phyloP scores from a whole-genome alignment of 1,140 invertebrate species.

The Aporrectodea caliginosa region DNA sequence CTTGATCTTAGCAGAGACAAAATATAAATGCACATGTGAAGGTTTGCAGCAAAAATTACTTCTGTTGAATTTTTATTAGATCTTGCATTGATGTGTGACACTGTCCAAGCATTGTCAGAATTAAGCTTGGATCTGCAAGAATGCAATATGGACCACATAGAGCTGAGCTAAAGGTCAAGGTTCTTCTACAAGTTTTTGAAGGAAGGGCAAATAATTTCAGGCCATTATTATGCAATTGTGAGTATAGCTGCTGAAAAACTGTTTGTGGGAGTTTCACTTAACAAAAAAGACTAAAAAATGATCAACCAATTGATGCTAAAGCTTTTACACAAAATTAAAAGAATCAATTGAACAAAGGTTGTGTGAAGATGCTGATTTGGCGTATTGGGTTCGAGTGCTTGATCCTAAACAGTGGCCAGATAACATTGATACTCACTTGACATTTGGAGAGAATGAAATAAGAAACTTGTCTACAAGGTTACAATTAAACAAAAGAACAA shows the following conservation, averaged over 20 bases:
- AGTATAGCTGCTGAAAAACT: neutral
- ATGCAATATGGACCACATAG: neutral
- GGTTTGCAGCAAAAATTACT: neutral
- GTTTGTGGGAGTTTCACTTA: neutral
- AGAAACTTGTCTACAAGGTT: neutral
- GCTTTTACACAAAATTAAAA: neutral
- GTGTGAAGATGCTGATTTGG: neutral
- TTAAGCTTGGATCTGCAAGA: neutral
- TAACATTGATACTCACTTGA: neutral
- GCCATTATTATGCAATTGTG: neutral
- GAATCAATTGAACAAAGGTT: slow-evolving; percentile 3
- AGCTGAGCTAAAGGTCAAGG: neutral
- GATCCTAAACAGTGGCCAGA: neutral
- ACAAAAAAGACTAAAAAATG: neutral
- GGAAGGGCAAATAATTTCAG: neutral
- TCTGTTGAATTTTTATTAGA: neutral
- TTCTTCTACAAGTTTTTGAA: neutral
- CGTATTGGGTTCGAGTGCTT: neutral
- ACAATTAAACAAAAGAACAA: neutral
- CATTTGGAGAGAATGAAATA: neutral
- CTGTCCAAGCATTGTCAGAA: neutral
- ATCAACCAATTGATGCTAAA: neutral
- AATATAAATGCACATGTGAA: neutral
- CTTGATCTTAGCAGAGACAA: neutral
- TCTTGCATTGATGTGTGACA: neutral